Evolutionary conservation across 2,797 vertebrate species (phyloP).

Genomic region (Macrochelys suwanniensis): DNA sequence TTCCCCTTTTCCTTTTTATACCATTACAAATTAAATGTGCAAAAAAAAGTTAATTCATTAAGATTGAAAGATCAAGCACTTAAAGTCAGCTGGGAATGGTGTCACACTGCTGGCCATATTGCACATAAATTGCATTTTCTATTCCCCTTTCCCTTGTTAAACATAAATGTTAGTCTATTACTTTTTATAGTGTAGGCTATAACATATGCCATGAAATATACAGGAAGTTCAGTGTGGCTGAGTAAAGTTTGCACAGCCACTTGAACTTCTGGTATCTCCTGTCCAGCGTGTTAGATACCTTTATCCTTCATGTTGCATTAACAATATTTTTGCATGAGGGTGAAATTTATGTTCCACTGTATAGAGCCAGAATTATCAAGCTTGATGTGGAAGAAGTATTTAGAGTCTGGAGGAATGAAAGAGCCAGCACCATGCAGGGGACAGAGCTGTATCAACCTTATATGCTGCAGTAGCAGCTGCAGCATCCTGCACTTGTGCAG

Average conservation of each 20-base stretch:
- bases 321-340: constrained; percentile 56
- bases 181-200: constrained; percentile 29
- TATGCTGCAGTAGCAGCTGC: rapidly evolving
- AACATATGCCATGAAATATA: neutral
- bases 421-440: neutral
- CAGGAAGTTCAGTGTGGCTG: neutral
- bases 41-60: neutral
- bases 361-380: constrained; percentile 4
- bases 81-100: constrained; percentile 6
- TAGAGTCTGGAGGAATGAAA: constrained; percentile 1
- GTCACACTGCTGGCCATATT: neutral
- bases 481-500: neutral
- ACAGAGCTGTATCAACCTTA: rapidly evolving
- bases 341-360: constrained; percentile 54
- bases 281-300: neutral
- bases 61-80: neutral
- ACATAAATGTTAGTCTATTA: neutral
- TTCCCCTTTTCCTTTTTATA: neutral
- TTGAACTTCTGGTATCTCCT: neutral
- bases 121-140: neutral
- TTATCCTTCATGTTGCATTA: constrained; percentile 13
- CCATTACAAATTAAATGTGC: neutral
- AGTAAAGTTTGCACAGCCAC: neutral
- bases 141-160: neutral
- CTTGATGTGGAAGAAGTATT: constrained; percentile 5